Conservation (phyloP, 2,797 vertebrate species). For the Acridotheres tristis region DNA sequence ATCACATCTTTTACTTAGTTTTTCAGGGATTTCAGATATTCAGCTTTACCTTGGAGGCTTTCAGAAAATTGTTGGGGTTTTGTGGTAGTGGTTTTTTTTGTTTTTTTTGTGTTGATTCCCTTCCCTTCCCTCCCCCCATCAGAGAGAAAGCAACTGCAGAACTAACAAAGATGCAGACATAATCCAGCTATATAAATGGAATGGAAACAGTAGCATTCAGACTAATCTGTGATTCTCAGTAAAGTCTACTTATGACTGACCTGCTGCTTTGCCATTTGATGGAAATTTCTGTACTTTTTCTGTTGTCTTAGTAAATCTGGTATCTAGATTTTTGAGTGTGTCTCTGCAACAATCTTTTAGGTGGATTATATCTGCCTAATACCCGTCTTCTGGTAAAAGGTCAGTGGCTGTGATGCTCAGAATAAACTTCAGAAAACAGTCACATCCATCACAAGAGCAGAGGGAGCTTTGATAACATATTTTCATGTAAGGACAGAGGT, state of each 20-base stretch:
- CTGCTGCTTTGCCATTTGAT: neutral
- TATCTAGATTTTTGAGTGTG: neutral
- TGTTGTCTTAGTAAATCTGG: neutral
- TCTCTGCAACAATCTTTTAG: neutral
- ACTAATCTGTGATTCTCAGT: neutral
- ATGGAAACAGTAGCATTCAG: neutral
- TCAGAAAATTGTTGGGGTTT: neutral
- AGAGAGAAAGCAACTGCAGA: neutral
- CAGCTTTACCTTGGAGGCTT: neutral
- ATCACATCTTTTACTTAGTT: neutral
- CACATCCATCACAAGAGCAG: neutral
- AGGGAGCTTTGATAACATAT: neutral
- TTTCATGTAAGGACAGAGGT: neutral
- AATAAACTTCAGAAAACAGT: neutral
- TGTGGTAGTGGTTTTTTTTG: neutral
- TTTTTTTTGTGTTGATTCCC: neutral
- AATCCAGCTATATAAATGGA: neutral
- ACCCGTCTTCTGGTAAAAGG: neutral
- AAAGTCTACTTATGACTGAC: neutral
- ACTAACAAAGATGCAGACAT: neutral
- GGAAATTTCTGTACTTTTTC: neutral
- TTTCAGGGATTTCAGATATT: neutral
- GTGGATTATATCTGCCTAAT: neutral
- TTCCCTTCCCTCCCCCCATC: rapidly evolving
- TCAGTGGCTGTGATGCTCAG: neutral